Conservation (phyloP, 2,797 vertebrate genomes). For the Dallia pectoralis region DNA sequence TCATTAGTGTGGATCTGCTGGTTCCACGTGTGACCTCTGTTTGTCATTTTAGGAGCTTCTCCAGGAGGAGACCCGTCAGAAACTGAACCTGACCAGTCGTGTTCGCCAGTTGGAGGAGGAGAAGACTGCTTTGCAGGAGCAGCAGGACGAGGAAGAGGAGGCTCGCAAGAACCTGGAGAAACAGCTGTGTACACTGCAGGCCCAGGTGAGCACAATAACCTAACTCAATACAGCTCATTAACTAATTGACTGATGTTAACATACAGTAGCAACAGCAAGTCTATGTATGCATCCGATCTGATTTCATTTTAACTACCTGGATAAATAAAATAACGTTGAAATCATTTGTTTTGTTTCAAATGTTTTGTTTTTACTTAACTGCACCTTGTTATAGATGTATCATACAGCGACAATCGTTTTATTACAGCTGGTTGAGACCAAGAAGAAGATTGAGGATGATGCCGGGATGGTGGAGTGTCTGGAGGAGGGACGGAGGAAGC, state of each 20-base stretch:
- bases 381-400: neutral
- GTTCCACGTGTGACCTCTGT: slow-evolving; percentile 6
- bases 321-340: no score
- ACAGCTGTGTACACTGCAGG: slow-evolving; percentile 78
- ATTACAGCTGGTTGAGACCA: slow-evolving; percentile 76
- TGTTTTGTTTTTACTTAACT: no score
- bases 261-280: no score
- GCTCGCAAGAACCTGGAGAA: slow-evolving; percentile 83
- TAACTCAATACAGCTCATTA: neutral
- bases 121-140: slow-evolving; percentile 82
- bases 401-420: neutral
- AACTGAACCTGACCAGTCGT: slow-evolving; percentile 84
- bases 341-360: no score
- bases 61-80: slow-evolving; percentile 89
- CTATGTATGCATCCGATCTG: no score
- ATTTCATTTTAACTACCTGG: no score
- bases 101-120: slow-evolving; percentile 87
- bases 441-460: slow-evolving; percentile 88
- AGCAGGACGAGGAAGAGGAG: slow-evolving; percentile 88
- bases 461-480: slow-evolving; percentile 82
- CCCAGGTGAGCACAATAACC: slow-evolving; percentile 68
- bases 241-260: neutral
- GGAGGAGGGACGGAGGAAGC: slow-evolving; percentile 83
- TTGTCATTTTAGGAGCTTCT: slow-evolving; percentile 77
- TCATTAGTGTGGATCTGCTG: neutral